Percentiles rank a stretch among this genome's conserved stretches.
Conservation (phyloP, 1,140 invertebrate genomes). For the Globodera ellingtonae region DNA sequence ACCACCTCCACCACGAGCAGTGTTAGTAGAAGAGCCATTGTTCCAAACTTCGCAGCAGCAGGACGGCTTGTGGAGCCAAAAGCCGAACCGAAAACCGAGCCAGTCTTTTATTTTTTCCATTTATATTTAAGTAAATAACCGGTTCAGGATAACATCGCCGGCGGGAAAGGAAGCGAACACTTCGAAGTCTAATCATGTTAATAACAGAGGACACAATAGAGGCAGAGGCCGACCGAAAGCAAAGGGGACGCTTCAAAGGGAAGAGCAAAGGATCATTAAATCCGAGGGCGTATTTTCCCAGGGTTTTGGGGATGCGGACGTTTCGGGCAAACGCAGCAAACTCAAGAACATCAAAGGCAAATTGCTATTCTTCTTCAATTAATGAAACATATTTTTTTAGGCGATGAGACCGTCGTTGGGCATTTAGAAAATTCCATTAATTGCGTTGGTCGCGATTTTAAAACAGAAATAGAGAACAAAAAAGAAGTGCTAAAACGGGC, state of each 20-base stretch:
- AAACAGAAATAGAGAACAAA: slow-evolving; percentile 9
- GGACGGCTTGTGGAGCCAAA: slow-evolving; percentile 20
- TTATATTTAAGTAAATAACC: not conserved
- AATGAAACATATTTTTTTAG: slow-evolving; percentile 2
- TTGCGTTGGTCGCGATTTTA: not conserved
- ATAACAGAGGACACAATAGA: not conserved
- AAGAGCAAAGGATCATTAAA: slow-evolving; percentile 10
- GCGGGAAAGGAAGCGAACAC: not conserved
- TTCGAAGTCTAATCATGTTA: not conserved
- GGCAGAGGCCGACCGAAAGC: slow-evolving; percentile 12
- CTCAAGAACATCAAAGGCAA: slow-evolving; percentile 14
- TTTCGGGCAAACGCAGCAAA: slow-evolving; percentile 11
- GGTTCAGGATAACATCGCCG: not conserved
- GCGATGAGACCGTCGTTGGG: slow-evolving; percentile 25
- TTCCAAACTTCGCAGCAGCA: slow-evolving; percentile 26
- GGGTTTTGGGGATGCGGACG: slow-evolving; percentile 17
- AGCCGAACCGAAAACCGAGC: slow-evolving; percentile 9
- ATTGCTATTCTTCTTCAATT: not conserved
- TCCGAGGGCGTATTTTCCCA: slow-evolving; percentile 33
- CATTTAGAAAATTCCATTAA: slow-evolving; percentile 13
- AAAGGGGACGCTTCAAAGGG: slow-evolving; percentile 2
- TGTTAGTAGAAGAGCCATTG: not conserved
- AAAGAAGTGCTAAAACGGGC: not conserved
- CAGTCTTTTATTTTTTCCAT: slow-evolving; percentile 9
- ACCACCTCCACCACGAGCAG: not conserved